Evolutionary conservation across 2,113 vertebrate species (phyloP).

Genomic region (Nerophis lumbriciformis): DNA sequence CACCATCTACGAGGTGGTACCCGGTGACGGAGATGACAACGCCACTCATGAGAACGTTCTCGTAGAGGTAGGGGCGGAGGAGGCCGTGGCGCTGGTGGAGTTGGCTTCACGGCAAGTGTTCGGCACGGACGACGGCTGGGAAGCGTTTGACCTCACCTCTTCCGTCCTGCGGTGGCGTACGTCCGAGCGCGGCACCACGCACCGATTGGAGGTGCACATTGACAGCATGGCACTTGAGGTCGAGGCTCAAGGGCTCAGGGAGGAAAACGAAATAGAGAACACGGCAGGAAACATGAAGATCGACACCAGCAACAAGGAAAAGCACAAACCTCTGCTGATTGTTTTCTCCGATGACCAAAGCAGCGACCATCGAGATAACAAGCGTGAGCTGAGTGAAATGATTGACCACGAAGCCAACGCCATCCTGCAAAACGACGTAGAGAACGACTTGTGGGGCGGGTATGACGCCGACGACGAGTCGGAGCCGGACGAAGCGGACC

Average conservation of each 20-base stretch:
- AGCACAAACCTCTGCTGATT: slow-evolving; percentile 86
- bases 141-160: slow-evolving; percentile 87
- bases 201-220: slow-evolving; percentile 87
- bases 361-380: slow-evolving; percentile 79
- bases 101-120: slow-evolving; percentile 85
- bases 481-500: slow-evolving; percentile 81
- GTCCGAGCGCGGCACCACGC: slow-evolving; percentile 74
- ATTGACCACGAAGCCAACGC: slow-evolving; percentile 83
- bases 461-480: slow-evolving; percentile 49
- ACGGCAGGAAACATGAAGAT: slow-evolving; percentile 79
- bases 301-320: slow-evolving; percentile 81
- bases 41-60: slow-evolving; percentile 23
- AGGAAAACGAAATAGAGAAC: slow-evolving; percentile 51
- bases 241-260: slow-evolving; percentile 31
- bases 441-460: slow-evolving; percentile 54
- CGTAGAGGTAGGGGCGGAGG: slow-evolving; percentile 27
- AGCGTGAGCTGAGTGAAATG: slow-evolving; percentile 87
- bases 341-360: slow-evolving; percentile 95
- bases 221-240: slow-evolving; percentile 67
- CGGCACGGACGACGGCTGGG: slow-evolving; percentile 84
- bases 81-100: slow-evolving; percentile 62
- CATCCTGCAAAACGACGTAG: slow-evolving; percentile 66
- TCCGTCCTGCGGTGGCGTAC: slow-evolving; percentile 82
- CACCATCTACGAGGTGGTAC: slow-evolving; percentile 81
- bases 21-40: slow-evolving; percentile 31